Conservation (phyloP, 2,888 invertebrate species). For the Hypomecis atomaria region DNA sequence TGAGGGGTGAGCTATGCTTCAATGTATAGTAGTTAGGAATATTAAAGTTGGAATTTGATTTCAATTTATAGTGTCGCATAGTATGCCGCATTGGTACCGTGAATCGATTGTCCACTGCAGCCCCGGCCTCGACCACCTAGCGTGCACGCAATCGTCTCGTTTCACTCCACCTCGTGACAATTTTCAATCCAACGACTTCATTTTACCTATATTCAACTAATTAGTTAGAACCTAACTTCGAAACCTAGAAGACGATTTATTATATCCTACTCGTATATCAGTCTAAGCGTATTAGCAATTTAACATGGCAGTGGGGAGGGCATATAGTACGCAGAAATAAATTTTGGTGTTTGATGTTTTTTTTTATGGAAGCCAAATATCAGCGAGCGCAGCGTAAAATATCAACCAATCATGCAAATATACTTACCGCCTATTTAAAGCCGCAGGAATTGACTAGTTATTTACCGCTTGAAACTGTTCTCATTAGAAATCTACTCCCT, state of each 20-base stretch:
- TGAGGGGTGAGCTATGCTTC: slow-evolving; percentile 36
- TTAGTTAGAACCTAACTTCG: background rate
- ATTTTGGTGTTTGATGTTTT: background rate
- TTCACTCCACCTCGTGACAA: slow-evolving; percentile 53
- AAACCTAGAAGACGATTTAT: too few species aligned
- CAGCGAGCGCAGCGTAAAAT: too few species aligned
- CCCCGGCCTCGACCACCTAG: slow-evolving; percentile 76
- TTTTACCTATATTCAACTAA: slow-evolving; percentile 10
- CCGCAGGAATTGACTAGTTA: too few species aligned
- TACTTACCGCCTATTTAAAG: too few species aligned
- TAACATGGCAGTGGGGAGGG: background rate
- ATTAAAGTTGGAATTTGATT: slow-evolving; percentile 61
- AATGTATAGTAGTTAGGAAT: slow-evolving; percentile 50
- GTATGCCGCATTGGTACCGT: slow-evolving; percentile 75
- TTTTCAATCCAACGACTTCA: background rate
- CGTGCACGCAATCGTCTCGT: slow-evolving; percentile 76
- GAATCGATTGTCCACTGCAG: slow-evolving; percentile 82
- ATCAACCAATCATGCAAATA: too few species aligned
- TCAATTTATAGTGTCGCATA: slow-evolving; percentile 74
- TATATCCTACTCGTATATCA: too few species aligned
- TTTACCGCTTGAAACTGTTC: too few species aligned
- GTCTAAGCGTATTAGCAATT: too few species aligned
- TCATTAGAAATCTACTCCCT: too few species aligned
- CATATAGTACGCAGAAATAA: background rate
- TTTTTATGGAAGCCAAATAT: too few species aligned